These are phyloP conservation scores for Anguilla anguilla DNA, from an alignment of 2,797 vertebrate genomes.

Conservation along the genomic window DNA sequence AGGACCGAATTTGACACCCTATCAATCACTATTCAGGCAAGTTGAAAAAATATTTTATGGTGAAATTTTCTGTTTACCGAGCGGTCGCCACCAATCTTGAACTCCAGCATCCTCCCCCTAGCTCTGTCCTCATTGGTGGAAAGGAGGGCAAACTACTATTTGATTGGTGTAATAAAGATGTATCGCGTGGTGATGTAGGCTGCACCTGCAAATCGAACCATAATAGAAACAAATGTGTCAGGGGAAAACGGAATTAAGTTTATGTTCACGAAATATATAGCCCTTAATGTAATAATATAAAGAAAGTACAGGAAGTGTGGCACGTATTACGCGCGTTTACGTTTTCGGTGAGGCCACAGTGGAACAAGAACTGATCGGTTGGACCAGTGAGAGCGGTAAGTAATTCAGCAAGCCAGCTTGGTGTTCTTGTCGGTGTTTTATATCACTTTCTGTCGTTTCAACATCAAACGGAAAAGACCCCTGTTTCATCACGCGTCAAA, in stretches of 20 bases:
- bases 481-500: neutral
- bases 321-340: neutral
- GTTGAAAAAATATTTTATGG: neutral
- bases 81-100: conserved; percentile 53
- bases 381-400: conserved; percentile 24
- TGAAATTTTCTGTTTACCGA: conserved; percentile 9
- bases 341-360: neutral
- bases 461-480: neutral
- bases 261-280: conserved; percentile 41
- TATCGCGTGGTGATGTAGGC: conserved; percentile 38
- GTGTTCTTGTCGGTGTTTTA: neutral
- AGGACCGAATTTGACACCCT: neutral
- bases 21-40: neutral
- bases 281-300: conserved; percentile 32
- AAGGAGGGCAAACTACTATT: neutral
- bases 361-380: neutral
- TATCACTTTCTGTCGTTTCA: neutral
- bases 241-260: conserved; percentile 25
- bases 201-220: conserved; percentile 41
- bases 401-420: conserved; percentile 17
- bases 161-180: conserved; percentile 56
- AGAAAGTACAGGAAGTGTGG: conserved; percentile 26
- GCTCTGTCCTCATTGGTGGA: conserved; percentile 54
- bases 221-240: conserved; percentile 3
- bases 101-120: conserved; percentile 40